phyloP scores from a whole-genome alignment of 92 coral and sea anemone genomes.

The Metridium senile region DNA sequence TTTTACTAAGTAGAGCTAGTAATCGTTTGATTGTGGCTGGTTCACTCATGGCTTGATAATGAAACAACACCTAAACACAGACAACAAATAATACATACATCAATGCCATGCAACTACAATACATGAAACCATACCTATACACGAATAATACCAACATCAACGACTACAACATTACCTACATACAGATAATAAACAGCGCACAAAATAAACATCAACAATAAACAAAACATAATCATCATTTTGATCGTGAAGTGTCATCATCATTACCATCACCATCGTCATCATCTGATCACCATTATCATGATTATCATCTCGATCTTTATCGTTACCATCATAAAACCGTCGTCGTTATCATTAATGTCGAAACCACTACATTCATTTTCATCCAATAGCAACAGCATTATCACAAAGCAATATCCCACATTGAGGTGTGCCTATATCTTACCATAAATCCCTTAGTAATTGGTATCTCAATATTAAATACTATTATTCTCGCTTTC shows the following conservation, averaged over 20 bases:
- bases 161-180: background rate
- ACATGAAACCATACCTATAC: background rate
- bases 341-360: too few relatives aligned
- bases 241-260: too few relatives aligned
- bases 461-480: conserved; percentile 88
- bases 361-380: too few relatives aligned
- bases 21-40: conserved; percentile 87
- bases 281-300: too few relatives aligned
- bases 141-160: background rate
- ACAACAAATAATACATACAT: conserved; percentile 1
- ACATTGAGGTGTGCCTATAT: background rate
- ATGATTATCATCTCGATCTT: too few relatives aligned
- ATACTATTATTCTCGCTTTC: conserved; percentile 87
- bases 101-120: background rate
- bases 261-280: too few relatives aligned
- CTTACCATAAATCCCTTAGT: conserved; percentile 95
- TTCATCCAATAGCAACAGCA: too few relatives aligned
- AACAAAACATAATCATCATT: too few relatives aligned
- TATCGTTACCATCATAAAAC: too few relatives aligned
- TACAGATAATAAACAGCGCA: too few relatives aligned
- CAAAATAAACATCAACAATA: too few relatives aligned
- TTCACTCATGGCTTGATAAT: conserved; percentile 92
- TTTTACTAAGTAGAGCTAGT: conserved; percentile 83
- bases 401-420: too few relatives aligned
- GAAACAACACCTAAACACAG: conserved; percentile 79